phyloP scores from a whole-genome alignment of 2,888 invertebrate genomes.

The Eucera pruinosa region DNA sequence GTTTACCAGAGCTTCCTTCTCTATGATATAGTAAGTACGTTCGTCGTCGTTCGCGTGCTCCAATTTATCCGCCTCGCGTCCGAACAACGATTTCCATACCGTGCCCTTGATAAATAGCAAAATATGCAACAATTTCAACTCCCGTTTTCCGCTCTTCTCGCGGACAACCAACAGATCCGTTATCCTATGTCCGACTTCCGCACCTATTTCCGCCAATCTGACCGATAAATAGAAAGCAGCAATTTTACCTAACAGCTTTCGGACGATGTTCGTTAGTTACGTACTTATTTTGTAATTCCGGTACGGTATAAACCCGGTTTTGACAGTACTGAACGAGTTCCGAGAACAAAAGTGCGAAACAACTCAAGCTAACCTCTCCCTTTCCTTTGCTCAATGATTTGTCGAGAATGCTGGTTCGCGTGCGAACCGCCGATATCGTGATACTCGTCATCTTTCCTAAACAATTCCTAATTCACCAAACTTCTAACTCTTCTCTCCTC shows the following conservation, averaged over 20 bases:
- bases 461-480: not conserved
- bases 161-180: conserved; percentile 97
- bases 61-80: conserved; percentile 98
- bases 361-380: conserved; percentile 95
- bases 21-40: conserved; percentile 98
- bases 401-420: conserved; percentile 93
- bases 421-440: conserved; percentile 84
- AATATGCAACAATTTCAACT: conserved; percentile 97
- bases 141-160: conserved; percentile 96
- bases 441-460: conserved; percentile 63
- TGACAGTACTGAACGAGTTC: conserved; percentile 99
- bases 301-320: conserved; percentile 96
- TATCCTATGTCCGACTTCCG: conserved; percentile 96
- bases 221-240: conserved; percentile 60
- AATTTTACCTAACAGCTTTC: not conserved
- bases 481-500: too few species aligned
- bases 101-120: conserved; percentile 97
- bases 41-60: conserved; percentile 99
- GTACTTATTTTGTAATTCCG: conserved; percentile 97
- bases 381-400: conserved; percentile 96
- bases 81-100: conserved; percentile 99
- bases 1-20: conserved; percentile 98
- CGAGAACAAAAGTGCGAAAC: conserved; percentile 97
- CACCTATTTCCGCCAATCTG: conserved; percentile 97
- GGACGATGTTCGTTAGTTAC: conserved; percentile 66